phyloP scores from a whole-genome alignment of 30 jellyfish, hydroid and myxozoan species.

The Euphysa ruthae region DNA sequence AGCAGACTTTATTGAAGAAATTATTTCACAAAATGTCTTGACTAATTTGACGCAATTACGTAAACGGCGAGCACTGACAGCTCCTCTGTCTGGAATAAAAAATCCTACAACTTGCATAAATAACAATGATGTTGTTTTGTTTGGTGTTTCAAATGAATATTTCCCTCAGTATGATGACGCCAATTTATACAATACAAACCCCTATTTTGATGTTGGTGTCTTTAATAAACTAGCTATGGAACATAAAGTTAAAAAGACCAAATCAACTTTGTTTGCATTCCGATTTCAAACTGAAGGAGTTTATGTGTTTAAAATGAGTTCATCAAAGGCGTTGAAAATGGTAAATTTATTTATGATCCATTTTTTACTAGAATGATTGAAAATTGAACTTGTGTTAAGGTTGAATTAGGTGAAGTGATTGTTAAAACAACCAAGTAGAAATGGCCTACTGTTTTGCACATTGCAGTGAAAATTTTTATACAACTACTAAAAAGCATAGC shows the following conservation, averaged over 20 bases:
- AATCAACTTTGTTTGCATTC: constrained; percentile 68
- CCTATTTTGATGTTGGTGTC: constrained; percentile 81
- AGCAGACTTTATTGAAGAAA: constrained; percentile 31
- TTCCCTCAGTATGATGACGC: constrained; percentile 81
- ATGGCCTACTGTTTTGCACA: no score
- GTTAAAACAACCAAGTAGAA: no score
- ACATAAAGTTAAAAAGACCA: constrained; percentile 56
- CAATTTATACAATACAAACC: constrained; percentile 80
- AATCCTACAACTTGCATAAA: constrained; percentile 77
- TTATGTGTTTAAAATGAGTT: constrained; percentile 72
- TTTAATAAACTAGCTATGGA: constrained; percentile 69
- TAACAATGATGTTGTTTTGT: constrained; percentile 56
- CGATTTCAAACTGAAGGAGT: constrained; percentile 71
- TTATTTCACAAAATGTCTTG: constrained; percentile 33
- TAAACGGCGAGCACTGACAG: constrained; percentile 58
- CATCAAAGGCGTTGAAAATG: constrained; percentile 46
- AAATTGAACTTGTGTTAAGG: no score
- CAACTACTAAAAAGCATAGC: no score
- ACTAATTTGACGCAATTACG: constrained; percentile 23
- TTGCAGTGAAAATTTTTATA: no score
- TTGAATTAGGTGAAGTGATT: no score
- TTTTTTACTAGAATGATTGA: not conserved
- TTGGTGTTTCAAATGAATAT: constrained; percentile 62
- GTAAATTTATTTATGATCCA: constrained; percentile 9
- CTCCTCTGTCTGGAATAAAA: constrained; percentile 57